Evolutionary conservation across 2,113 vertebrate genomes (phyloP), one percentile per base, ranked within the genome.

Genomic region (Etheostoma cragini): DNA sequence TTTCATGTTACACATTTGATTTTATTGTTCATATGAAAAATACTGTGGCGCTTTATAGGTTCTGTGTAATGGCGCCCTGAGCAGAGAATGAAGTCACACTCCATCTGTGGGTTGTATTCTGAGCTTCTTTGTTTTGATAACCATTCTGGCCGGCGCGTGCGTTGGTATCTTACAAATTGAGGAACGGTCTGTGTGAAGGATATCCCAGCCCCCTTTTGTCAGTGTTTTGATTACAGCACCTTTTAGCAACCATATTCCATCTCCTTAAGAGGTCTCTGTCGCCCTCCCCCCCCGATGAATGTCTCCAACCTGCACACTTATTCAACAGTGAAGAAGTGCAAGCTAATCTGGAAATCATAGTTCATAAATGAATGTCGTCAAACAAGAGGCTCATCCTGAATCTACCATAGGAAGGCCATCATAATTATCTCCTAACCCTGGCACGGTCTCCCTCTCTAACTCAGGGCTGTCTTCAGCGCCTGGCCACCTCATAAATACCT

Each of bases 401-500:
- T 81, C 84, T 76, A 83, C 15, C 8, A 35, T 7, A 35, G 58
- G 54, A 46, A 73, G 64, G 21, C 13, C 52, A 38, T 78, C 33
- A 72, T 88, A 87, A 92, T 90, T 88, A 92, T 81, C 78, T 63
- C 49, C 60, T 24, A 63, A 76, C 64, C 58, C 60, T 17, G 49
- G 63, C 15, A 4, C 69, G 66, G 82, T 24, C 66, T 65, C 12
- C 24, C 70, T 47, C 79, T 80, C 64, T 87, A 88, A 90, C 82
- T 89, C 87, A 80, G 47, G 49, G 12, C 83, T 86, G 88, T 86
- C 75, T 49, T 56, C 84, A 72, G 68, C 88, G 49, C 68, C 76
- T 35, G 78, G 82, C 80, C 86, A 73, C 84, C 84, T 70, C 76
- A 90, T 87, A 87, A 91, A 92, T 85, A 91, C 80, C 85, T 79